Conservation (phyloP, 1,140 invertebrate genomes). For the Tigriopus japonicus region DNA sequence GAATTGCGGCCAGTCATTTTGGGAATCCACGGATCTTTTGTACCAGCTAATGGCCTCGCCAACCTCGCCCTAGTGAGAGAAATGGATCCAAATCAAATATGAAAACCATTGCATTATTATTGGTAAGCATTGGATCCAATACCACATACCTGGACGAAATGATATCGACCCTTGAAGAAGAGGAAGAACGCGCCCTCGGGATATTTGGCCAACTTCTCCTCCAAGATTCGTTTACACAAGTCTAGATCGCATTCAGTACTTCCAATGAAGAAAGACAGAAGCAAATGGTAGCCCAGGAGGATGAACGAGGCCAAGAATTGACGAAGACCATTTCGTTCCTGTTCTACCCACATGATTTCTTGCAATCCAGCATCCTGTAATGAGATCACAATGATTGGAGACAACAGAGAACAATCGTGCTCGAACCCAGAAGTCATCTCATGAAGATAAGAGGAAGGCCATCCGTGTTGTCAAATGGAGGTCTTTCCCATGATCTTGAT, state of each 20-base stretch:
- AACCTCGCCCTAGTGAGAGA: slow-evolving; percentile 39
- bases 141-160: slow-evolving; percentile 40
- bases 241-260: slow-evolving; percentile 55
- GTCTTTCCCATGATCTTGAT: neutral
- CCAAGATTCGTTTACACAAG: slow-evolving; percentile 48
- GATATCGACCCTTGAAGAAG: slow-evolving; percentile 68
- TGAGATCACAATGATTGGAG: too few species aligned
- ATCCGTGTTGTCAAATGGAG: neutral
- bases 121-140: neutral
- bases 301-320: slow-evolving; percentile 67
- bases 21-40: slow-evolving; percentile 59
- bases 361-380: slow-evolving; percentile 35
- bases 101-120: too few species aligned
- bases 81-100: neutral
- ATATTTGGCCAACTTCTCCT: slow-evolving; percentile 46
- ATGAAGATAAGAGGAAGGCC: neutral
- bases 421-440: slow-evolving; percentile 12
- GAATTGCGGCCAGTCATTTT: slow-evolving; percentile 75
- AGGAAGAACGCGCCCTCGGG: slow-evolving; percentile 77
- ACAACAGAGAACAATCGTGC: too few species aligned
- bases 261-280: slow-evolving; percentile 60
- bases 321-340: slow-evolving; percentile 45
- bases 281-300: slow-evolving; percentile 59
- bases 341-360: slow-evolving; percentile 49
- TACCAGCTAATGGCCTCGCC: slow-evolving; percentile 54